Base-by-base conservation (phyloP, 2,888 invertebrate species). In the Trachelus tabidus region DNA sequence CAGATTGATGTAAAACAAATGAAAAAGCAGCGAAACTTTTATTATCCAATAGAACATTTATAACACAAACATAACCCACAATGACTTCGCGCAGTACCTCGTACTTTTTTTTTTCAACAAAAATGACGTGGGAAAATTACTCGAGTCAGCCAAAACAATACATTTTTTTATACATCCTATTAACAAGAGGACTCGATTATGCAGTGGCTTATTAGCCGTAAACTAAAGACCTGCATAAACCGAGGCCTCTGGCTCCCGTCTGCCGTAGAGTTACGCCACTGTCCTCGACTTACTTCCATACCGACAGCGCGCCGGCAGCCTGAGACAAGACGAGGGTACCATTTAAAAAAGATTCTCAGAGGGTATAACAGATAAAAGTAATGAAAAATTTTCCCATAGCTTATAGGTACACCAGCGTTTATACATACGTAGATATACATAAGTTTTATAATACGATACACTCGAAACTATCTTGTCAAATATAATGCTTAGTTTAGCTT, bases 401-500 rank as follows among this genome's bases (percentile, higher is more conserved):
- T 71, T 71, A 31, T 71, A 71, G 71, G 71, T 71, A 71, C 71
- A 71, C 71, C 71, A 15, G 71, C 34, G 34, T 71, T 71, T 30
- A 71, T 71, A 71, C 71, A 71, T 71, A 71, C 71, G 71, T 71
- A 71, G 71, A 71, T 71, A 68, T 73, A 31, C 31, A 73, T 35
- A 34, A 35, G 23, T 34, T 73, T 33, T 73, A 11, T 73, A n/a
- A 23, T 73, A n/a, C 34, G 23, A 31, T 75, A 37, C 23, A 75
- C 37, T 31, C 34, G 12, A 31, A 71, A 71, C 23, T 71, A 75
- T 82, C 75, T 77, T 76, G 79, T 81, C 82, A 80, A 84, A 83
- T 81, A 75, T 81, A 86, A 86, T 84, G 82, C 81, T 86, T 81
- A 83, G 79, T 79, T 78, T 84, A 75, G 79, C 82, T 81, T 68